Evolutionary conservation across 2,113 vertebrate genomes (phyloP), one percentile per base, ranked within the genome.

Genomic region (Periophthalmus modestus): DNA sequence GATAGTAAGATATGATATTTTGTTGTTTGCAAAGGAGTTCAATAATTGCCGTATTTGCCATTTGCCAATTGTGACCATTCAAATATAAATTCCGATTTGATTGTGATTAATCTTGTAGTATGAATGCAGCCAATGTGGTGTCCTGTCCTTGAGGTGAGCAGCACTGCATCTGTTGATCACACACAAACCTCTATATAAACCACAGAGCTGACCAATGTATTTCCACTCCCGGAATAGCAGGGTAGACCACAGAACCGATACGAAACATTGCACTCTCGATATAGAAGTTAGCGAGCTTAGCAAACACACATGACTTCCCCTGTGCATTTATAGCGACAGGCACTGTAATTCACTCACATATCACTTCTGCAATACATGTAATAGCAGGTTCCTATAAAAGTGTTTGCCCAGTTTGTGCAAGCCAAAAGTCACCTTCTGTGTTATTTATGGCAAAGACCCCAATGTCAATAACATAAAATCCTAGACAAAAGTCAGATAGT

Each of bases 151-250:
- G 69, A 81, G 74, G 78, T 24, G 23, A 21, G 57, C 19, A 23
- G 78, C 43, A 68, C 82, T 48, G 74, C 74, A 72, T 83, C 75
- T 61, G 74, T 69, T 59, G 50, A 66, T 81, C 67, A 36, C 28
- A 28, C 76, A 79, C 57, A 58, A 81, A 88, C 78, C 70, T 84
- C 75, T 54, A 78, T 73, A 85, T 80, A 87, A 84, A 82, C 81
- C 81, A 61, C 73, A 48, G 81, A 69, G 80, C 83, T 78, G 80
- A 85, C 87, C 23, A 3, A 57, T 58, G 14, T 33, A 79, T 85
- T 87, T 88, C 87, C 81, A 82, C 77, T 86, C 87, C 86, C 79
- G 68, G 68, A 90, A 90, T 89, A 91, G 90, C 69, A 34, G 39
- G 75, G 82, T 84, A 65, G 34, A 82, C 82, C 82, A 80, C 82